Percentiles rank a stretch among this genome's conserved stretches.
phyloP scores from a whole-genome alignment of 2,113 vertebrate genomes.

The Puma concolor region DNA sequence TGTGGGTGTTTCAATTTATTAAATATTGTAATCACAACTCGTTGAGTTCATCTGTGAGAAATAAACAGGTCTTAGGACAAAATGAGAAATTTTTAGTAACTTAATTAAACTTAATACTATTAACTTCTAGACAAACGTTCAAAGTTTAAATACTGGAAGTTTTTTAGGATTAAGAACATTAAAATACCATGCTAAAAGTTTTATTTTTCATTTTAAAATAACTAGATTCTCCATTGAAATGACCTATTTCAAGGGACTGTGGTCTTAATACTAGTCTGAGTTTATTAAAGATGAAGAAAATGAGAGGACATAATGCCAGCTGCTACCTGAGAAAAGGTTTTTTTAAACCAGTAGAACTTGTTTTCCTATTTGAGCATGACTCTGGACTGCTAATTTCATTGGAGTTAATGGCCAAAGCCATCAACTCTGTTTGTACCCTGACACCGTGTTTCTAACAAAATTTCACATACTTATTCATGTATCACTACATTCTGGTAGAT shows the following conservation, averaged over 20 bases:
- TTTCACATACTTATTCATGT: neutral
- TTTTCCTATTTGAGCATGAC: neutral
- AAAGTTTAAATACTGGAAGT: neutral
- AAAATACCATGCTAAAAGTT: neutral
- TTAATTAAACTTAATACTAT: neutral
- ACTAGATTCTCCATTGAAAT: neutral
- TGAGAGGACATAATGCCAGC: neutral
- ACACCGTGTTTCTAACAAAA: neutral
- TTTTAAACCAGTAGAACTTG: neutral
- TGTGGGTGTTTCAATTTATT: constrained; percentile 70
- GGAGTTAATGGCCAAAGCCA: neutral
- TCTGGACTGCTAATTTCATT: neutral
- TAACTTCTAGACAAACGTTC: neutral
- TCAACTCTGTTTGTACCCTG: neutral
- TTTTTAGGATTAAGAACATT: neutral
- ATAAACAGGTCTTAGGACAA: neutral
- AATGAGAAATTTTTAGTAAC: neutral
- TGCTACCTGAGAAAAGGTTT: neutral
- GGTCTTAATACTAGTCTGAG: neutral
- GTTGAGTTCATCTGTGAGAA: neutral
- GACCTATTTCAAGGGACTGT: neutral
- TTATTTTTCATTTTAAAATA: constrained; percentile 36
- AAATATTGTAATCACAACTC: neutral
- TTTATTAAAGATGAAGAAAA: neutral
- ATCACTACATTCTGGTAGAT: neutral